Conservation (phyloP, 2,888 invertebrate genomes). For the Epirrhoe tristata region DNA sequence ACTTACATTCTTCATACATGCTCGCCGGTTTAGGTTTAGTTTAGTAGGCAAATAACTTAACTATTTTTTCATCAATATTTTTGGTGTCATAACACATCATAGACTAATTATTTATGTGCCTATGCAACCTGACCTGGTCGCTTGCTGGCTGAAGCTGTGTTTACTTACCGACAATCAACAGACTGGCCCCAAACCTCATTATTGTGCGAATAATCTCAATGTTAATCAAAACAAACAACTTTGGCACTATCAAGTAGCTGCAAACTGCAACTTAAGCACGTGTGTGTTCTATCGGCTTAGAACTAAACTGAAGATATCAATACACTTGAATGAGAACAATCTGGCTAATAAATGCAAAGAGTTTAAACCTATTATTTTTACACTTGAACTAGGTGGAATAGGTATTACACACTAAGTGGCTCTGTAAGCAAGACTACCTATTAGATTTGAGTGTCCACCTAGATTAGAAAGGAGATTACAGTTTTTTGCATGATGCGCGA, state of each 20-base stretch:
- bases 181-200: slow-evolving; percentile 48
- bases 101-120: background rate
- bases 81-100: no score
- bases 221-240: slow-evolving; percentile 1
- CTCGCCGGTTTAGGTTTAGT: no score
- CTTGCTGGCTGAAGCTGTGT: background rate
- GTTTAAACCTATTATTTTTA: slow-evolving; percentile 42
- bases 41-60: no score
- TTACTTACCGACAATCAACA: slow-evolving; percentile 50
- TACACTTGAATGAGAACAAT: slow-evolving; percentile 61
- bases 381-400: background rate
- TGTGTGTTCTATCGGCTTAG: slow-evolving; percentile 43
- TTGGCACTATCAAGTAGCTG: slow-evolving; percentile 3
- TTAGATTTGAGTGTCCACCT: slow-evolving; percentile 32
- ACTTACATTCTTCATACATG: no score
- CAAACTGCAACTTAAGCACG: slow-evolving; percentile 35
- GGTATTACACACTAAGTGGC: background rate
- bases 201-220: slow-evolving; percentile 8
- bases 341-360: slow-evolving; percentile 66
- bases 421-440: slow-evolving; percentile 16
- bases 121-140: background rate
- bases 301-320: slow-evolving; percentile 68
- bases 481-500: slow-evolving; percentile 50
- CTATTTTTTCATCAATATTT: no score
- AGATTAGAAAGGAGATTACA: slow-evolving; percentile 59